These are phyloP conservation scores for Cassiopea xamachana DNA, from an alignment of 30 jellyfish, hydroid and myxozoan species.

Conservation along the genomic window DNA sequence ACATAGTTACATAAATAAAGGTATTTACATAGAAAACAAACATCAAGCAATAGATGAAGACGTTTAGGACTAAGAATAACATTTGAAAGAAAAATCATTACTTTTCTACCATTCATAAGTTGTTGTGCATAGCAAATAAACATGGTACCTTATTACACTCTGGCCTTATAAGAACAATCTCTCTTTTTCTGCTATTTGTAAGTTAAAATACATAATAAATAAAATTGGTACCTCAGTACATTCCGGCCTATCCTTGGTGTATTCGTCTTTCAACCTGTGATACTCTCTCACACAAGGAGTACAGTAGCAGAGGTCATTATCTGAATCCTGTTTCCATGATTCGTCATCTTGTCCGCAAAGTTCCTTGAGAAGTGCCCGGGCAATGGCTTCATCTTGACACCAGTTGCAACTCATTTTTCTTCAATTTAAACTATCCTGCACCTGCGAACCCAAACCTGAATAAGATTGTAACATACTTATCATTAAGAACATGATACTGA, in stretches of 20 bases:
- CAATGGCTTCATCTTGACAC: conserved; percentile 52
- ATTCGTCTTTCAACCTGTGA: conserved; percentile 47
- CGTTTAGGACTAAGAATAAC: too few relatives aligned
- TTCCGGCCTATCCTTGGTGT: conserved; percentile 30
- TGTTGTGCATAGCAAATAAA: not conserved
- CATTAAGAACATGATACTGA: too few relatives aligned
- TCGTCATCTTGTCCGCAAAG: conserved; percentile 29
- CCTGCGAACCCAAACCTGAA: too few relatives aligned
- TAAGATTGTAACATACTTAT: too few relatives aligned
- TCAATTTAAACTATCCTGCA: not conserved
- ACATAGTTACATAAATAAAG: too few relatives aligned
- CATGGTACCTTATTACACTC: conserved; percentile 45
- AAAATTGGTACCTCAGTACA: conserved; percentile 27
- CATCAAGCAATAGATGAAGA: too few relatives aligned
- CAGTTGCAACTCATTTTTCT: conserved; percentile 46
- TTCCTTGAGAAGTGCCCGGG: conserved; percentile 11
- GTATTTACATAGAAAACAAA: too few relatives aligned
- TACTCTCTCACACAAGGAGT: conserved; percentile 54
- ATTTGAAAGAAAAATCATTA: too few relatives aligned
- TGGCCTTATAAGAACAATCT: not conserved
- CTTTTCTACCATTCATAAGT: too few relatives aligned
- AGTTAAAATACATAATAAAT: not conserved
- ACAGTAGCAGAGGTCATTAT: conserved; percentile 43
- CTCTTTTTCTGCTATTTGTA: too few relatives aligned
- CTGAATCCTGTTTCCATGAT: conserved; percentile 35